These are phyloP conservation scores for Eumacrocentrus americanus DNA, from an alignment of 2,888 invertebrate species.

Conservation along the genomic window DNA sequence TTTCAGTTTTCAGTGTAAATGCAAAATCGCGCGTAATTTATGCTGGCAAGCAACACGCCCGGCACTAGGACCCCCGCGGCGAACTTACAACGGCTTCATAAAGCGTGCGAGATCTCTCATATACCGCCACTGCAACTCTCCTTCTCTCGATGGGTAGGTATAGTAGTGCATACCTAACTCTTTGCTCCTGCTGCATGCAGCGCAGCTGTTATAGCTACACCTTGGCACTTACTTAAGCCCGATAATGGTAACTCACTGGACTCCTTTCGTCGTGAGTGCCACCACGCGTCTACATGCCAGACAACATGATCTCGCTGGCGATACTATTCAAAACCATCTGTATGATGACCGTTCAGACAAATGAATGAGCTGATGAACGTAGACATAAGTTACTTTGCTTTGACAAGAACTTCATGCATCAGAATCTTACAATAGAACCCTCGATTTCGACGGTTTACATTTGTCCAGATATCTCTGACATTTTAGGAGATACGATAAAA, in stretches of 20 bases:
- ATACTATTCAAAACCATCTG: constrained; percentile 9
- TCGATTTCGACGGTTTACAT: too few species aligned
- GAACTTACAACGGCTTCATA: constrained; percentile 58
- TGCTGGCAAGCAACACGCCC: constrained; percentile 56
- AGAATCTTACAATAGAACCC: too few species aligned
- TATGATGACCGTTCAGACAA: not conserved
- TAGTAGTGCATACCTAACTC: too few species aligned
- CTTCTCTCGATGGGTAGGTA: not conserved
- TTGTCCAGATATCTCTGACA: too few species aligned
- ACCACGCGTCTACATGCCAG: constrained; percentile 20
- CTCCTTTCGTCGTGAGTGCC: constrained; percentile 14
- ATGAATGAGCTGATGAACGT: not conserved
- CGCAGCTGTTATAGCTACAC: constrained; percentile 28
- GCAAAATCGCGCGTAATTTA: constrained; percentile 58
- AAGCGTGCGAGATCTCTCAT: constrained; percentile 41
- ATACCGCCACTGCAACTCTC: constrained; percentile 20
- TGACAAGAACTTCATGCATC: too few species aligned
- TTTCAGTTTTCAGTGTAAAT: constrained; percentile 55
- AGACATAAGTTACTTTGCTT: not conserved
- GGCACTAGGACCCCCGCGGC: constrained; percentile 54
- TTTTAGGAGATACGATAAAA: too few species aligned
- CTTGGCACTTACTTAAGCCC: constrained; percentile 37
- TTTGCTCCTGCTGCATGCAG: constrained; percentile 12
- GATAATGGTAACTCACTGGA: constrained; percentile 40
- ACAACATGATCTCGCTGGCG: constrained; percentile 20